phyloP scores from a whole-genome alignment of 2,888 invertebrate genomes.

The Thereva nobilitata region DNA sequence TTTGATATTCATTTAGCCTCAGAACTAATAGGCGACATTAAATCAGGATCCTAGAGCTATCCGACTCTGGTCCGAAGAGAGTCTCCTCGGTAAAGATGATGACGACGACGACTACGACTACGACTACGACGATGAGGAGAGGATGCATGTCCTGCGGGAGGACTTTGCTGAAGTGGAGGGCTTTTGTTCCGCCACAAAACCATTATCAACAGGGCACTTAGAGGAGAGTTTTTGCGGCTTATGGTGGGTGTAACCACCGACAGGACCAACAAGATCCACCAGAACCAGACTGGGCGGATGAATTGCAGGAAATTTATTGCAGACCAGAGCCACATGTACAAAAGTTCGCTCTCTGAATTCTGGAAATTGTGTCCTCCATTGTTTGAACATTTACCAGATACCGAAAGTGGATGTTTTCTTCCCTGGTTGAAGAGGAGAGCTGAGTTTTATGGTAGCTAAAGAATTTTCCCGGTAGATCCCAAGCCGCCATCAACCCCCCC shows the following conservation, averaged over 20 bases:
- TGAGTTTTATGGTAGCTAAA: conserved; percentile 30
- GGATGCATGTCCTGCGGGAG: no score
- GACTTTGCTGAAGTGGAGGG: not conserved
- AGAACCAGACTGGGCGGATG: conserved; percentile 39
- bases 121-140: conserved; percentile 3
- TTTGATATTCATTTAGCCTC: conserved; percentile 38
- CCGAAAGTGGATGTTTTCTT: conserved; percentile 35
- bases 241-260: conserved; percentile 41
- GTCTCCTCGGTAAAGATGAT: not conserved
- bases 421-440: conserved; percentile 1
- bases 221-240: conserved; percentile 39
- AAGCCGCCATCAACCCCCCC: no score
- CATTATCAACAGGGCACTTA: conserved; percentile 42
- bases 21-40: conserved; percentile 32
- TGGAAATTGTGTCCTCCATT: conserved; percentile 41
- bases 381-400: conserved; percentile 41
- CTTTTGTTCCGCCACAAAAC: conserved; percentile 37
- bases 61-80: conserved; percentile 8
- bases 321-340: conserved; percentile 31
- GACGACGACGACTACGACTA: not conserved
- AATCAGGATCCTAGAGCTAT: conserved; percentile 30
- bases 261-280: conserved; percentile 22
- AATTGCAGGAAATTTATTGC: conserved; percentile 41
- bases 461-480: conserved; percentile 15
- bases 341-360: conserved; percentile 30